Percentiles rank a stretch among this genome's conserved stretches.
Conservation (phyloP, 1,140 invertebrate species). For the Neomicropteryx cornuta region DNA sequence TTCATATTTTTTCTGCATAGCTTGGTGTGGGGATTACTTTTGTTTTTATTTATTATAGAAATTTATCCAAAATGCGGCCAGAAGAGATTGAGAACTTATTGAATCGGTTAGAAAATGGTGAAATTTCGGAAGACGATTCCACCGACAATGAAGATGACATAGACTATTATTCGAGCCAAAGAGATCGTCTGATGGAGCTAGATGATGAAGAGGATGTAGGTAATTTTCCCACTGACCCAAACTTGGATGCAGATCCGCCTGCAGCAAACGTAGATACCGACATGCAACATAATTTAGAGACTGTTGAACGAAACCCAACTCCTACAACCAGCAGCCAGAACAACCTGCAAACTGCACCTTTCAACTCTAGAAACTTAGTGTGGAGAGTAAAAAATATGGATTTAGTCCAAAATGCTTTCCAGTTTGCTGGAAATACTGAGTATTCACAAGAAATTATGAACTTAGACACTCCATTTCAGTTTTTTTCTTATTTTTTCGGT, state of each 20-base stretch:
- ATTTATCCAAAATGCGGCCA: constrained; percentile 23
- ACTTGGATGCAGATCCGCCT: constrained; percentile 17
- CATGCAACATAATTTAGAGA: constrained; percentile 1
- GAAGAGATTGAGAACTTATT: constrained; percentile 18
- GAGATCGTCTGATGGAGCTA: constrained; percentile 1
- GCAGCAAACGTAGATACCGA: constrained; percentile 1
- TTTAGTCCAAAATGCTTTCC: constrained; percentile 1
- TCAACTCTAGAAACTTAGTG: not conserved
- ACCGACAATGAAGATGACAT: constrained; percentile 4
- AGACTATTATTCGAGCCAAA: constrained; percentile 3
- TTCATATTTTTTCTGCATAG: constrained; percentile 21
- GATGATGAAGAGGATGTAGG: constrained; percentile 12
- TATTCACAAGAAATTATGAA: constrained; percentile 2
- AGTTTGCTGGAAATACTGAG: constrained; percentile 1
- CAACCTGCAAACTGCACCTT: not conserved
- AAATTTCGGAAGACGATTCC: constrained; percentile 2
- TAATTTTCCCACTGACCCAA: constrained; percentile 22
- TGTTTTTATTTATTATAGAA: constrained; percentile 21
- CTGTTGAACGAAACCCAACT: not conserved
- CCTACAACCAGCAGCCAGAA: not conserved
- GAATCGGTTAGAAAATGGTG: constrained; percentile 9
- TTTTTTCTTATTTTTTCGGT: constrained; percentile 3
- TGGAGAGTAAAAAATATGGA: constrained; percentile 4
- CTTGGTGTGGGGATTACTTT: constrained; percentile 21
- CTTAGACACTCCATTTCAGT: constrained; percentile 1